Evolutionary conservation across 2,888 invertebrate genomes (phyloP).

Genomic region (Tenthredo mesomela): DNA sequence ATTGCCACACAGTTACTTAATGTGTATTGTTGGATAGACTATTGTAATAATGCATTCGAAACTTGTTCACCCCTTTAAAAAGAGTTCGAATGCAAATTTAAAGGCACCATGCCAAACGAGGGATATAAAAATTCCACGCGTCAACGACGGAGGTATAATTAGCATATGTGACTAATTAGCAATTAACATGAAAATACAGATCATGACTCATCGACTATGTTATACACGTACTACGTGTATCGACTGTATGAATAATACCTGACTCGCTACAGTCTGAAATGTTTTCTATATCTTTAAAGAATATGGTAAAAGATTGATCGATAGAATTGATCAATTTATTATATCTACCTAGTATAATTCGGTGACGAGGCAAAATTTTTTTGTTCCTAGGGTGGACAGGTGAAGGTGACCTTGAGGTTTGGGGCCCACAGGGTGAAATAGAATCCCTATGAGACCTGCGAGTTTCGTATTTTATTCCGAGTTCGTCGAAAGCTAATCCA

Average conservation of each 20-base stretch:
- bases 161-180: conserved; percentile 22
- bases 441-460: neutral
- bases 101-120: neutral
- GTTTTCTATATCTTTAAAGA: neutral
- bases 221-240: neutral
- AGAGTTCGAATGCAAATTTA: conserved; percentile 31
- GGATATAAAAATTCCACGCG: neutral
- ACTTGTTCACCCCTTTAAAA: conserved; percentile 13
- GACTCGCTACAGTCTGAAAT: neutral
- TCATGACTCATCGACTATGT: neutral
- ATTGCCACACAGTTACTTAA: conserved; percentile 18
- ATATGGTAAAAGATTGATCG: neutral
- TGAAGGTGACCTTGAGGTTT: neutral
- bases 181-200: conserved; percentile 16
- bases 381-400: neutral
- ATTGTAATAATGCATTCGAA: neutral
- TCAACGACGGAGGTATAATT: conserved; percentile 25
- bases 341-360: neutral
- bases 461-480: conserved; percentile 29
- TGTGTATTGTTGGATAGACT: neutral
- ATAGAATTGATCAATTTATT: neutral
- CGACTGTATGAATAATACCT: neutral
- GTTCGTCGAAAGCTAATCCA: conserved; percentile 35
- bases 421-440: neutral
- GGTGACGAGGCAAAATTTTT: neutral